Percentiles rank a stretch among this genome's conserved stretches.
phyloP scores from a whole-genome alignment of 2,888 invertebrate species.

The Saturnia japonica region DNA sequence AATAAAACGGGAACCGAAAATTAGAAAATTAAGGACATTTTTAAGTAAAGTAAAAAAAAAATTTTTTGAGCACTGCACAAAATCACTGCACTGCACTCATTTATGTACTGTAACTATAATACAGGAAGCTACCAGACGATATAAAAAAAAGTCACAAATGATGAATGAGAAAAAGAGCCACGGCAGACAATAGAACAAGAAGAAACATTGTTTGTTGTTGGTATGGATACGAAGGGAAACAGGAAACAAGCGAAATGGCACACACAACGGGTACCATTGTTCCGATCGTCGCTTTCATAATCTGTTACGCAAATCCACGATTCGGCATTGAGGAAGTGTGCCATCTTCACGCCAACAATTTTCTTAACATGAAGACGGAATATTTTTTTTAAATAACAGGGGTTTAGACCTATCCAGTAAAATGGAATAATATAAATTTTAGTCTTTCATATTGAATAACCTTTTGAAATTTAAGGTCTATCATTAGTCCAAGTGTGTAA shows the following conservation, averaged over 20 bases:
- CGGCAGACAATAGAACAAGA: slow-evolving; percentile 60
- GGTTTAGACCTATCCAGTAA: too few relatives aligned
- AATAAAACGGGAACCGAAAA: too few relatives aligned
- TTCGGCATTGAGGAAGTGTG: slow-evolving; percentile 33
- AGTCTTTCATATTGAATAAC: background rate
- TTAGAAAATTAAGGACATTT: too few relatives aligned
- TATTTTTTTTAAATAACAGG: background rate
- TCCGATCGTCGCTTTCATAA: slow-evolving; percentile 56
- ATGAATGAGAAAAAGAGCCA: slow-evolving; percentile 31
- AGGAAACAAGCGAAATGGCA: slow-evolving; percentile 63
- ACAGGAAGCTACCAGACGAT: background rate
- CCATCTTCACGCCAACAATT: background rate
- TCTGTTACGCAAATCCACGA: slow-evolving; percentile 50
- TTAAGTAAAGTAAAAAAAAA: too few relatives aligned
- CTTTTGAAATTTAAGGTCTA: background rate
- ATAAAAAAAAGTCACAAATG: slow-evolving; percentile 33
- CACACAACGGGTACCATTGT: slow-evolving; percentile 65
- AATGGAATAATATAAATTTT: too few relatives aligned
- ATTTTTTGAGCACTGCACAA: too few relatives aligned
- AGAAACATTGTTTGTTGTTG: slow-evolving; percentile 58
- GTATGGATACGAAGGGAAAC: slow-evolving; percentile 57
- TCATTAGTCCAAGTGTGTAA: background rate
- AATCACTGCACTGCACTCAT: too few relatives aligned
- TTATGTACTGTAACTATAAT: background rate
- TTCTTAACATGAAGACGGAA: background rate